Conservation (phyloP, 2,797 vertebrate species). For the Percopsis omiscomaycus region DNA sequence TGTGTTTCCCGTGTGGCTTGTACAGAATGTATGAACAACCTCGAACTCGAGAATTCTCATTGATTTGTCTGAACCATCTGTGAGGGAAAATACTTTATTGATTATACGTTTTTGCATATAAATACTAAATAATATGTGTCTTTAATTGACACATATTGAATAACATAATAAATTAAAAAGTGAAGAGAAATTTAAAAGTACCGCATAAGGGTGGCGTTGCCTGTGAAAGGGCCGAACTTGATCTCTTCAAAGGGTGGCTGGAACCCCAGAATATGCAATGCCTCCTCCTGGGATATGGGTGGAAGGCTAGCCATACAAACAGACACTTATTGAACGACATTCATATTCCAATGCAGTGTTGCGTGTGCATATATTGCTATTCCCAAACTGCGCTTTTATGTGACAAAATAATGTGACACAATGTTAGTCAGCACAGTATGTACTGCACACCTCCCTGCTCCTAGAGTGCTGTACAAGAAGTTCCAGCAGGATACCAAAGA, state of each 20-base stretch:
- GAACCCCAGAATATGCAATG: constrained; percentile 95
- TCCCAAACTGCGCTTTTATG: background rate
- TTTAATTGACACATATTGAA: background rate
- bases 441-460: constrained; percentile 88
- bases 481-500: constrained; percentile 98
- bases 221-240: constrained; percentile 97
- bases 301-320: constrained; percentile 79
- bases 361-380: background rate
- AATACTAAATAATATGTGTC: no score
- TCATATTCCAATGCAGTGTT: background rate
- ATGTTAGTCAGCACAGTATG: background rate
- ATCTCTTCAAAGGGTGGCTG: constrained; percentile 98
- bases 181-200: constrained; percentile 22
- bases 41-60: constrained; percentile 92
- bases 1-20: constrained; percentile 98
- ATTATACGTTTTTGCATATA: background rate
- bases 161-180: no score
- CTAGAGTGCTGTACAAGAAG: constrained; percentile 94
- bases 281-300: constrained; percentile 96
- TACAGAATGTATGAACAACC: constrained; percentile 97
- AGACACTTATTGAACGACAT: background rate
- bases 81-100: background rate
- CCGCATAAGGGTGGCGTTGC: constrained; percentile 98
- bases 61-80: constrained; percentile 99
- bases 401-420: constrained; percentile 9